phyloP scores from a whole-genome alignment of 2,888 invertebrate genomes.

The Epirrhoe alternata region DNA sequence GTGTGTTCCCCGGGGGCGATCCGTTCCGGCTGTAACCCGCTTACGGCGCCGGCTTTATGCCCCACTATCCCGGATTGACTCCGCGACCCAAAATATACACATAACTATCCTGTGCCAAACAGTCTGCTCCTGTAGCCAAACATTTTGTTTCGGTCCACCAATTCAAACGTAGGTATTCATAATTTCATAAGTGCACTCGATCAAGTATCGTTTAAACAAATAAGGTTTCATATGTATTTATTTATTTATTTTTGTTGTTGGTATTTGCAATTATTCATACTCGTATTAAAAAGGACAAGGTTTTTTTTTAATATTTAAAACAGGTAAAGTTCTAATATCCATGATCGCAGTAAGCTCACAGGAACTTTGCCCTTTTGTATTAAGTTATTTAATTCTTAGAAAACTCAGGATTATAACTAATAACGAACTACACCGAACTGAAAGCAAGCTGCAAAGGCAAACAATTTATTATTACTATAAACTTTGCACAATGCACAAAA shows the following conservation, averaged over 20 bases:
- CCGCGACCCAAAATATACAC: background rate
- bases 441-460: background rate
- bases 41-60: background rate
- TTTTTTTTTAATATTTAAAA: no score
- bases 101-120: background rate
- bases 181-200: no score
- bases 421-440: constrained; percentile 8
- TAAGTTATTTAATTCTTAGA: background rate
- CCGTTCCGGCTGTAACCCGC: constrained; percentile 34
- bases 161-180: no score
- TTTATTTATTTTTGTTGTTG: no score
- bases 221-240: no score
- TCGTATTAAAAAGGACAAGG: no score
- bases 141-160: no score
- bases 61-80: constrained; percentile 21
- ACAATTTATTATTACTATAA: background rate
- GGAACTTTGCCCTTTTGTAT: background rate
- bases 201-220: no score
- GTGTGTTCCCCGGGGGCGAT: constrained; percentile 31
- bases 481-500: background rate
- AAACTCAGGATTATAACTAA: constrained; percentile 2
- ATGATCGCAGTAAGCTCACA: background rate
- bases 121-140: background rate
- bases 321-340: background rate
- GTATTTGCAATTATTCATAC: no score